Evolutionary conservation across 2,888 invertebrate species (phyloP).

Genomic region (Dolichomitus sp.): DNA sequence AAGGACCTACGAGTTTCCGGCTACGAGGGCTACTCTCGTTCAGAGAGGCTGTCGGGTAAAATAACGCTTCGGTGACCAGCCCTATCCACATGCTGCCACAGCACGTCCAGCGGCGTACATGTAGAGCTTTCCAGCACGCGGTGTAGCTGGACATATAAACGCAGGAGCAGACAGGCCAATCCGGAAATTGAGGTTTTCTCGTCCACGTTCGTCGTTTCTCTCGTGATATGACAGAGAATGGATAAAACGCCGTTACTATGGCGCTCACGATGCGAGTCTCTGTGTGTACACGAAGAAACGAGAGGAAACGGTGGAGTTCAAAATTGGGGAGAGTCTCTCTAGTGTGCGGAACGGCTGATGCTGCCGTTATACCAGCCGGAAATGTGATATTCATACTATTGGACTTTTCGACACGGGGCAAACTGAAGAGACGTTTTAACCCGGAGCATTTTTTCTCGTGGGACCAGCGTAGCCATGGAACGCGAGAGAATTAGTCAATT

Average conservation of each 20-base stretch:
- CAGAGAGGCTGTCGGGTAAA: conserved; percentile 45
- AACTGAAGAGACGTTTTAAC: neutral
- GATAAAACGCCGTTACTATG: conserved; percentile 25
- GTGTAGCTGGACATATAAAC: conserved; percentile 30
- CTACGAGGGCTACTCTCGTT: conserved; percentile 28
- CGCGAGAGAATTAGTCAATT: conserved; percentile 55
- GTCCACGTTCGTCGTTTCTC: conserved; percentile 36
- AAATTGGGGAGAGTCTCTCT: conserved; percentile 16
- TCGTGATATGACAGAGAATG: conserved; percentile 33
- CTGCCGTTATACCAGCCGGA: conserved; percentile 2
- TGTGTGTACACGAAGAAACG: conserved; percentile 38
- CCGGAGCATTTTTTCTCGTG: conserved; percentile 16
- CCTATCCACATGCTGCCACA: conserved; percentile 29
- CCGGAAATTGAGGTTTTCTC: conserved; percentile 65
- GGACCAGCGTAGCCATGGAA: neutral
- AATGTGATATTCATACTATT: conserved; percentile 29
- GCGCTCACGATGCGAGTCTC: conserved; percentile 9
- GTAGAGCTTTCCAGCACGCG: conserved; percentile 7
- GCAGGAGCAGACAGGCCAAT: conserved; percentile 51
- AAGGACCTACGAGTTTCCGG: conserved; percentile 54
- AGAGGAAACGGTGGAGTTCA: conserved; percentile 47
- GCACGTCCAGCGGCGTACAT: conserved; percentile 16
- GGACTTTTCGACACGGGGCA: conserved; percentile 23
- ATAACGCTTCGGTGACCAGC: conserved; percentile 63
- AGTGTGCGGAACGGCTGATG: neutral